Conservation (phyloP, 2,797 vertebrate species). For the Euthynnus affinis region DNA sequence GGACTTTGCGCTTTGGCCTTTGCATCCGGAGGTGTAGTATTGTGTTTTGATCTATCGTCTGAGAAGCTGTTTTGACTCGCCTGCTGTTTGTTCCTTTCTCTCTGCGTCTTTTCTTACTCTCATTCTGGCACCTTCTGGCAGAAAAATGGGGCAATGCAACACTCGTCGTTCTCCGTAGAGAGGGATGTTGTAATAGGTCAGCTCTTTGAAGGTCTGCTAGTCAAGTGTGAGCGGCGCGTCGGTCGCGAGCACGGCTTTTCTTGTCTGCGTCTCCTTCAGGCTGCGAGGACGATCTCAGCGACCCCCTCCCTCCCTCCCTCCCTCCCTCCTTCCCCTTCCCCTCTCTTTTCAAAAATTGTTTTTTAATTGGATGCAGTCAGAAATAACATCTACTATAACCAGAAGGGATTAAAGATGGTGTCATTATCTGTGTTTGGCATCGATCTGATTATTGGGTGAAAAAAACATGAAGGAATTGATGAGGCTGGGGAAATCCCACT, state of each 20-base stretch:
- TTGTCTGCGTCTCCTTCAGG: background rate
- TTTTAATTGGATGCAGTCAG: conserved; percentile 34
- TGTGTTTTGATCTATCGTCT: conserved; percentile 27
- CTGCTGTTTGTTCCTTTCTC: conserved; percentile 4
- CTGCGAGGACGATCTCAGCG: background rate
- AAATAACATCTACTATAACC: conserved; percentile 35
- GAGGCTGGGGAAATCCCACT: background rate
- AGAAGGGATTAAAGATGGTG: background rate
- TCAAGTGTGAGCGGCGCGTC: conserved; percentile 34
- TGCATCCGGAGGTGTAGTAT: conserved; percentile 76
- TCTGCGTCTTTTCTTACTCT: conserved; percentile 37
- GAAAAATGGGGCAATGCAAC: conserved; percentile 57
- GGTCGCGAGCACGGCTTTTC: background rate
- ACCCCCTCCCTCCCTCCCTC: background rate
- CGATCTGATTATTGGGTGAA: conserved; percentile 14
- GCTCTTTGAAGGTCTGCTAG: conserved; percentile 50
- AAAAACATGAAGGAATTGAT: conserved; percentile 9
- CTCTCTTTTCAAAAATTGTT: background rate
- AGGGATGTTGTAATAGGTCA: conserved; percentile 63
- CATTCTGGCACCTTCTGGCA: conserved; percentile 36
- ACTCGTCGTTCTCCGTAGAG: conserved; percentile 37
- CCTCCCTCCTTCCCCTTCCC: no score
- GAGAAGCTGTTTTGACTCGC: background rate
- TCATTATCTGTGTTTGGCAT: conserved; percentile 20
- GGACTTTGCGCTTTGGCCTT: conserved; percentile 71